Evolutionary conservation across 2,888 invertebrate genomes (phyloP).

Genomic region (Drosophila anomalata): DNA sequence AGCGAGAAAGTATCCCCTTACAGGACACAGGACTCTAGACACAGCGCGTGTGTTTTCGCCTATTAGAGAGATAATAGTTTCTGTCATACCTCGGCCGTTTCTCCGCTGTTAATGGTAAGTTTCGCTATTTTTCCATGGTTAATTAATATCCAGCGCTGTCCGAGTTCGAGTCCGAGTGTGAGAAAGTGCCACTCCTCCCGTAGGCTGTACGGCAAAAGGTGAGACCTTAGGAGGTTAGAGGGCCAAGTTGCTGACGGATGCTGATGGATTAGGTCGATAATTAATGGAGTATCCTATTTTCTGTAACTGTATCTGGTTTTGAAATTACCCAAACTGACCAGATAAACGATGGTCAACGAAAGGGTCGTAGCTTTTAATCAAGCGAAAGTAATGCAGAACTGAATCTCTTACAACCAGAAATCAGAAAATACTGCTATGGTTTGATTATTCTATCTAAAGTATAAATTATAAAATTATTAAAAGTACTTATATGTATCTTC

Average conservation of each 20-base stretch:
- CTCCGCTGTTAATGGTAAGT: conserved; percentile 78
- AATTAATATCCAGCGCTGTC: conserved; percentile 72
- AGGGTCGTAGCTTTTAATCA: conserved; percentile 22
- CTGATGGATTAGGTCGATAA: conserved; percentile 80
- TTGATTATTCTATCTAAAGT: too few relatives aligned
- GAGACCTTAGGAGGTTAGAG: conserved; percentile 45
- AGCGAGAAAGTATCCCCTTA: conserved; percentile 74
- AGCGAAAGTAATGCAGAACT: conserved; percentile 7
- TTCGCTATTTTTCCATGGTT: conserved; percentile 81
- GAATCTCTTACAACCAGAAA: not conserved
- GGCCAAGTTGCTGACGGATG: conserved; percentile 63
- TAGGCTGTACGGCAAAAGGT: conserved; percentile 51
- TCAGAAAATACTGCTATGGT: too few relatives aligned
- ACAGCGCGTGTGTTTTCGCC: conserved; percentile 81
- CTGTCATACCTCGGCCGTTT: conserved; percentile 71
- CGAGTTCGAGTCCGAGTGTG: conserved; percentile 73
- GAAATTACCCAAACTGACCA: conserved; percentile 59
- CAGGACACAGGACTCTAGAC: conserved; percentile 42
- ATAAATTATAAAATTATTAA: too few relatives aligned
- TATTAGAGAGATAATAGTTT: conserved; percentile 82
- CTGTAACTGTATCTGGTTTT: conserved; percentile 49
- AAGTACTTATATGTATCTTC: not conserved
- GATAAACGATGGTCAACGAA: conserved; percentile 53
- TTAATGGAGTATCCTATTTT: conserved; percentile 70
- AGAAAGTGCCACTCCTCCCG: conserved; percentile 69